A percentile compares a stretch with the other conserved stretches of the same genome.
Evolutionary conservation across 2,113 vertebrate genomes (phyloP).

Genomic region (Fulica atra): DNA sequence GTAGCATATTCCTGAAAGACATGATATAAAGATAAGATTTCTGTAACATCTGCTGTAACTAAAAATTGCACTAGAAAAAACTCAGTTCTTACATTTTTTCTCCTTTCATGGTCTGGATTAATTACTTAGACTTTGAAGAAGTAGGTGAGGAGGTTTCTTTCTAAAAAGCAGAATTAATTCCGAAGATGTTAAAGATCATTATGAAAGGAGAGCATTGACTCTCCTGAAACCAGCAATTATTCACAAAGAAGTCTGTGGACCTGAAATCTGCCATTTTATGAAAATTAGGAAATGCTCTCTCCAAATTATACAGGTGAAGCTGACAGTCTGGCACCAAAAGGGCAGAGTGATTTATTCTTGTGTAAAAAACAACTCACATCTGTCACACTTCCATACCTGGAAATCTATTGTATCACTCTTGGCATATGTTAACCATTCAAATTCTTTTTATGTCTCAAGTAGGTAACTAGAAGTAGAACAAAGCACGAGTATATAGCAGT

Average conservation of each 20-base stretch:
- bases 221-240: conserved; percentile 18
- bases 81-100: background rate
- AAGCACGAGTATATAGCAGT: background rate
- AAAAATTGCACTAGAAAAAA: background rate
- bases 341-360: conserved; percentile 18
- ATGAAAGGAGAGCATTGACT: background rate
- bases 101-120: background rate
- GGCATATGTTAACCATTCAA: background rate
- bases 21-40: background rate
- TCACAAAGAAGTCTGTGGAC: background rate
- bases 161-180: conserved; percentile 9
- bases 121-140: background rate
- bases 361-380: conserved; percentile 7
- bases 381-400: conserved; percentile 4
- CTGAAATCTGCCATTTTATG: conserved; percentile 27
- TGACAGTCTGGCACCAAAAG: conserved; percentile 4
- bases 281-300: conserved; percentile 31
- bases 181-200: conserved; percentile 3
- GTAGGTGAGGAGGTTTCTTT: background rate
- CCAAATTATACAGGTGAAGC: conserved; percentile 19
- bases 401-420: background rate
- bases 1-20: background rate
- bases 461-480: background rate
- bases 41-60: background rate
- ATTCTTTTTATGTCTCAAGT: background rate